Conservation (phyloP, 1,140 invertebrate species). For the Sweltsa coloradensis region DNA sequence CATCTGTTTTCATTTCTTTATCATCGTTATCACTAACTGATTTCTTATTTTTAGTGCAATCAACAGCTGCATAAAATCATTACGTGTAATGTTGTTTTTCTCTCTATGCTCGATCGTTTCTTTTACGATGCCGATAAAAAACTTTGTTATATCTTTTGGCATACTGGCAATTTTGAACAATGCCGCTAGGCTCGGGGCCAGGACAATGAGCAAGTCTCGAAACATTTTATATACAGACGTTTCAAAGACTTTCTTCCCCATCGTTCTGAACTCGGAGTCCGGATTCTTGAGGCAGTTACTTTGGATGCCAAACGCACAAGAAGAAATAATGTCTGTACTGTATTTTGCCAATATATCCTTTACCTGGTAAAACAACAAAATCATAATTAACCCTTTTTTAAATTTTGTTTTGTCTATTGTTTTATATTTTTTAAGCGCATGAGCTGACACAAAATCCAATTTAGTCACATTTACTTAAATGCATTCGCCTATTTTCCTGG, state of each 20-base stretch:
- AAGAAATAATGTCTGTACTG: slow-evolving; percentile 15
- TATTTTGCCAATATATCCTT: slow-evolving; percentile 7
- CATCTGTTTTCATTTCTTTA: background rate
- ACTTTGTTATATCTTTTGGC: slow-evolving; percentile 22
- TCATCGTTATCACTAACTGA: background rate
- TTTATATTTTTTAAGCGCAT: background rate
- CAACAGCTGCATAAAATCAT: slow-evolving; percentile 29
- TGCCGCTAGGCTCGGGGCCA: background rate
- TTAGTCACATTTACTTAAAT: too few relatives aligned
- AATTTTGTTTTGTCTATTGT: background rate
- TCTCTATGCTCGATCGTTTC: slow-evolving; percentile 30
- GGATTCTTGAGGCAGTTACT: slow-evolving; percentile 9
- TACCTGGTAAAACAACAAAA: slow-evolving; percentile 10
- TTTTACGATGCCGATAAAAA: slow-evolving; percentile 22
- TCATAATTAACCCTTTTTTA: background rate
- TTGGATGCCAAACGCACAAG: slow-evolving; percentile 16
- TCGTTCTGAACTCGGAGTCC: slow-evolving; percentile 6
- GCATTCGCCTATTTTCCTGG: too few relatives aligned
- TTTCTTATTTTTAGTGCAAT: slow-evolving; percentile 17
- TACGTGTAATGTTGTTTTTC: slow-evolving; percentile 28
- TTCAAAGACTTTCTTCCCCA: slow-evolving; percentile 1
- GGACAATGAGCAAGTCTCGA: background rate
- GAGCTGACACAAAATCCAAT: too few relatives aligned
- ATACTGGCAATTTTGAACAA: background rate
- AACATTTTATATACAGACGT: background rate